A percentile compares a stretch with the other conserved stretches of the same genome.
Evolutionary conservation across 1,140 invertebrate genomes (phyloP).

Genomic region (Teleogryllus occipitalis): DNA sequence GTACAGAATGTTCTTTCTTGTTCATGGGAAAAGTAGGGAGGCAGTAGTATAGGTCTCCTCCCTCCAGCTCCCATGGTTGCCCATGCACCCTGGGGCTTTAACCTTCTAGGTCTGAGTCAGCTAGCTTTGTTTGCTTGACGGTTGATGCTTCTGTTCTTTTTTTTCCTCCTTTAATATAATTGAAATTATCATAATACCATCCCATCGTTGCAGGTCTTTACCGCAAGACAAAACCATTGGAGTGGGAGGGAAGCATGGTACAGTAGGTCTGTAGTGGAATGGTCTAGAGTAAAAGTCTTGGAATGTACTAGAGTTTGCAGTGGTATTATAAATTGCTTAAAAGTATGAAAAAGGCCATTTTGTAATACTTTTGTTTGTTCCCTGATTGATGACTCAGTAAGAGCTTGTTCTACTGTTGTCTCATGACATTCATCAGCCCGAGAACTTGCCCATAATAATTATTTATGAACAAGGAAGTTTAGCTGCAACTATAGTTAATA

Average conservation of each 20-base stretch:
- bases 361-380: not conserved
- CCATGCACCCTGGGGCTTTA: not conserved
- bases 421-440: not conserved
- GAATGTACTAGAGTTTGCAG: not conserved
- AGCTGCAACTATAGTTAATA: no score
- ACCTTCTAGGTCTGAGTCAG: not conserved
- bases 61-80: conserved; percentile 2
- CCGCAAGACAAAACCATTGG: conserved; percentile 3
- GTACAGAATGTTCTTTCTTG: not conserved
- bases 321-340: not conserved
- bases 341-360: not conserved
- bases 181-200: not conserved
- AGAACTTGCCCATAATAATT: not conserved
- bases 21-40: conserved; percentile 3
- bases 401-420: not conserved
- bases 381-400: not conserved
- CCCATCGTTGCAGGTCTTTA: not conserved
- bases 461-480: no score
- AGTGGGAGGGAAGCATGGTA: conserved; percentile 3
- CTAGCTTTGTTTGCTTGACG: not conserved
- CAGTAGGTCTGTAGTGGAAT: conserved; percentile 3
- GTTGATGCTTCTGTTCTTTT: not conserved
- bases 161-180: not conserved
- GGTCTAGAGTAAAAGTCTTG: not conserved
- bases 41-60: not conserved